phyloP scores from a whole-genome alignment of 2,888 invertebrate genomes.

The Hermaeophaga mercurialis region DNA sequence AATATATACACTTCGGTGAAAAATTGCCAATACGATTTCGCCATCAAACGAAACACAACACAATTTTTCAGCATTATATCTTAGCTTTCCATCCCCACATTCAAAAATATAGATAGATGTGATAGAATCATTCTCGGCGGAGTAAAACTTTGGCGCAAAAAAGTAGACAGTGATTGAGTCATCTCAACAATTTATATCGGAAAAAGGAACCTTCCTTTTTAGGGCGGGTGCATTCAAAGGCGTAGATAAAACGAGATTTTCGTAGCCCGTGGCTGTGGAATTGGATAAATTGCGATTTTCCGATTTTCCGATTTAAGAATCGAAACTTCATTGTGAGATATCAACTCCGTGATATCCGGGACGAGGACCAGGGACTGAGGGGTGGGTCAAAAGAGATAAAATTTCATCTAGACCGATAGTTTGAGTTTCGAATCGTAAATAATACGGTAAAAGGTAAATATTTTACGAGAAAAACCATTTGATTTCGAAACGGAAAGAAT shows the following conservation, averaged over 20 bases:
- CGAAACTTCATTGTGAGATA: conserved; percentile 19
- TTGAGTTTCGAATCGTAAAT: background rate
- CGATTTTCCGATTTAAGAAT: conserved; percentile 24
- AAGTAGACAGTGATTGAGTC: conserved; percentile 24
- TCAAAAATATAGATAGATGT: conserved; percentile 16
- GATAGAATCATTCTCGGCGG: background rate
- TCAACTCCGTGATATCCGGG: conserved; percentile 13
- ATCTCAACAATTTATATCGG: conserved; percentile 22
- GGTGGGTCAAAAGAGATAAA: background rate
- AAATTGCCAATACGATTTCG: background rate
- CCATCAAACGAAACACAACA: background rate
- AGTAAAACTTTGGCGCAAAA: conserved; percentile 9
- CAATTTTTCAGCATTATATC: background rate
- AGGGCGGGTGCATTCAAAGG: conserved; percentile 18
- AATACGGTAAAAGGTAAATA: no score
- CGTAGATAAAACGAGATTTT: conserved; percentile 20
- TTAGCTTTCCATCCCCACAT: background rate
- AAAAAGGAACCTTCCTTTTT: conserved; percentile 14
- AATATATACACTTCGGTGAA: no score
- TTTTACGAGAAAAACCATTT: no score
- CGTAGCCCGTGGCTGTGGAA: conserved; percentile 16
- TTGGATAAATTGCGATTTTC: conserved; percentile 27
- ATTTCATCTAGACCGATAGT: background rate
- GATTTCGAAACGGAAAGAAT: no score
- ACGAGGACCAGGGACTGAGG: no score